Base-by-base conservation (phyloP, 2,113 vertebrate species). In the Cisticola juncidis region DNA sequence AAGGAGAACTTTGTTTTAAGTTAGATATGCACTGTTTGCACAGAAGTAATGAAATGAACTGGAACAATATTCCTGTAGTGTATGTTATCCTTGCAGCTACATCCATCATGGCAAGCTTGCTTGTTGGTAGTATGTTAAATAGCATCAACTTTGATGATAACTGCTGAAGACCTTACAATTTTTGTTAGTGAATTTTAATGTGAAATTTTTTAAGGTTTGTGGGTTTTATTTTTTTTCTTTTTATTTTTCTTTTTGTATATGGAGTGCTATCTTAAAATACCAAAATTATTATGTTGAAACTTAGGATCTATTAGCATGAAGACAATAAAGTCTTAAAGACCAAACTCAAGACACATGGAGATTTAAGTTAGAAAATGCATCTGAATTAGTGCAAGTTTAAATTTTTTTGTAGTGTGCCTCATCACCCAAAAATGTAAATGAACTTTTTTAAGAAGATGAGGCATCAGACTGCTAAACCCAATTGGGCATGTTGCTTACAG, bases 1-100 rank as follows among this genome's bases (percentile, higher is more conserved):
- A 88, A 93, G 51, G 21, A 78, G 5, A 53, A 45, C 14, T 81
- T 88, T 91, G 12, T 84, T 77, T 90, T 77, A 73, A 80, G 58
- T 83, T 86, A 58, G 51, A 87, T 48, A 51, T 57, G 23, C 17
- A 40, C 51, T 84, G 15, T 86, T 95, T 86, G 35, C 31, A 87
- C 12, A 28, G 57, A 94, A 80, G 18, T 44, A 61, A 64, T 64
- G 21, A 57, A 94, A 78, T 58, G 13, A 71, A 91, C 15, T 36
- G 6, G 72, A 53, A 61, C 9, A 4, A 11, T 1, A 54, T 56
- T 83, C 70, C 3, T 57, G 82, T 36, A 44, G 11, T 26, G 5
- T 29, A 10, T 54, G 14, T 24, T 58, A 28, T 65, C 40, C 81
- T 86, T 90, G 5, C 29, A 76, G 25, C 25, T 72, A 23, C 8